Conservation (phyloP, 1,140 invertebrate genomes). For the Delia radicum region DNA sequence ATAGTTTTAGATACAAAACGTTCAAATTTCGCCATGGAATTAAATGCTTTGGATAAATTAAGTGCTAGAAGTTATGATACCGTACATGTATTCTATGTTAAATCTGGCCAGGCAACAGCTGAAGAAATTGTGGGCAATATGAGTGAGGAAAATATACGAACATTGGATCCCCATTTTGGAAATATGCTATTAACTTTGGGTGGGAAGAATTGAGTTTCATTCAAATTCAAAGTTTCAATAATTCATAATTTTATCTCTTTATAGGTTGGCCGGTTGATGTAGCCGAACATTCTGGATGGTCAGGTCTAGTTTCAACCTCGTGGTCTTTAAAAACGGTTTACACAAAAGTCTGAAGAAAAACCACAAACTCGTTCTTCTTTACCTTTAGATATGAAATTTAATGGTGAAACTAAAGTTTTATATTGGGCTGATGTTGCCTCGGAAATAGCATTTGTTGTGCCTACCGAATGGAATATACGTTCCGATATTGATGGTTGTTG, state of each 20-base stretch:
- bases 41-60: constrained; percentile 74
- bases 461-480: constrained; percentile 64
- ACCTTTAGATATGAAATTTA: constrained; percentile 48
- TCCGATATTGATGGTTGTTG: constrained; percentile 58
- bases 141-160: constrained; percentile 61
- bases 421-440: constrained; percentile 97
- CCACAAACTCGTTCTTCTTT: constrained; percentile 5
- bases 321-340: constrained; percentile 63
- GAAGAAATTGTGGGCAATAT: constrained; percentile 81
- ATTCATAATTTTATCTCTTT: neutral
- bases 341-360: constrained; percentile 34
- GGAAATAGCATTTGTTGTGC: constrained; percentile 93
- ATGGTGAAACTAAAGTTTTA: constrained; percentile 70
- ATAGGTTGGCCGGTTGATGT: constrained; percentile 86
- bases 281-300: constrained; percentile 83
- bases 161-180: constrained; percentile 64
- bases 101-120: constrained; percentile 74
- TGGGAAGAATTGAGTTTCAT: neutral
- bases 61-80: constrained; percentile 88
- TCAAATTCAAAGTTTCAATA: neutral
- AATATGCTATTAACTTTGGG: constrained; percentile 76
- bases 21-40: constrained; percentile 70
- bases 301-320: constrained; percentile 79
- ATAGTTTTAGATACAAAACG: constrained; percentile 75
- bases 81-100: constrained; percentile 93